These are phyloP conservation scores for Rotaria magnacalcarata DNA, from an alignment of 2,888 invertebrate genomes.

Conservation along the genomic window DNA sequence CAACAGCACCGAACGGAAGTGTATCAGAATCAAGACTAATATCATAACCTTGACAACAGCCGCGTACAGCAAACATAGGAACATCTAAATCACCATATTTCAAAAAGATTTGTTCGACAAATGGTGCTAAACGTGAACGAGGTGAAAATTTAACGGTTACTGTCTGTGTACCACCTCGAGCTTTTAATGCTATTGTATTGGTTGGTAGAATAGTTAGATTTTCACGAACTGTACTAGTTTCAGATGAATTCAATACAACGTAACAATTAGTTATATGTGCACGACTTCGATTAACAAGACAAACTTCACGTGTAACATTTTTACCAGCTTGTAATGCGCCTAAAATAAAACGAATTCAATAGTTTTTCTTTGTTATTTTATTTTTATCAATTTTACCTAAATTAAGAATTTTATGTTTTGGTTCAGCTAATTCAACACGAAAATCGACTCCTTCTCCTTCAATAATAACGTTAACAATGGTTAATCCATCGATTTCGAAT, in stretches of 20 bases:
- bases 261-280: constrained; percentile 51
- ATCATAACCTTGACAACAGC: constrained; percentile 63
- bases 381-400: constrained; percentile 50
- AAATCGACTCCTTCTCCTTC: constrained; percentile 55
- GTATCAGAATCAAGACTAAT: constrained; percentile 62
- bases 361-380: too few species aligned
- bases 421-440: constrained; percentile 57
- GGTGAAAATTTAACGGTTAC: constrained; percentile 33
- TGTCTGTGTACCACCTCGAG: constrained; percentile 15
- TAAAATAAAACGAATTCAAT: background rate
- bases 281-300: constrained; percentile 58
- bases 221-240: background rate
- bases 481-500: constrained; percentile 59
- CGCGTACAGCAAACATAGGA: constrained; percentile 63
- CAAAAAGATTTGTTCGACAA: constrained; percentile 59
- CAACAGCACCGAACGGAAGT: constrained; percentile 64
- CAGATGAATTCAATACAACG: background rate
- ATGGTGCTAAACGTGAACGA: constrained; percentile 36
- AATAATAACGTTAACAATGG: constrained; percentile 54
- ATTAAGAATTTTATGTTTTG: constrained; percentile 55
- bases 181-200: background rate
- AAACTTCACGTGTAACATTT: constrained; percentile 52
- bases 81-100: constrained; percentile 62
- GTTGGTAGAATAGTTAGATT: background rate
- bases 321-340: constrained; percentile 54